phyloP scores from a whole-genome alignment of 1,140 invertebrate species.

The Drosophila nannoptera region DNA sequence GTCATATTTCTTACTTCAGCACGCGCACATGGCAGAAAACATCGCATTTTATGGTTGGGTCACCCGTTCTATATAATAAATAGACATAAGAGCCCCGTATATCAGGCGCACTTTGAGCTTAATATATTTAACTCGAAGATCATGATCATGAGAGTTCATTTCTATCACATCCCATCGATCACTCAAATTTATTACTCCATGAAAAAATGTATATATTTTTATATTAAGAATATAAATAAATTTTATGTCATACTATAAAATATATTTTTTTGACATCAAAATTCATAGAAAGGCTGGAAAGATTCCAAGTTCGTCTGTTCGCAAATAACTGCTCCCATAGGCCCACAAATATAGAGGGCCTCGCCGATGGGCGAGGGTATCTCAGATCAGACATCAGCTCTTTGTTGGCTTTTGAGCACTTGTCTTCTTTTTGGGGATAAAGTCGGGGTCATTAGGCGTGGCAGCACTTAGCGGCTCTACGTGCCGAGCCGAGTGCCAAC shows the following conservation, averaged over 20 bases:
- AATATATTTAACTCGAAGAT: conserved; percentile 53
- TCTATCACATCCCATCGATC: conserved; percentile 26
- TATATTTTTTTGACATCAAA: too few species aligned
- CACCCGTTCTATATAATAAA: conserved; percentile 45
- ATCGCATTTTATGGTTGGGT: conserved; percentile 62
- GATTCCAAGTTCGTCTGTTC: too few species aligned
- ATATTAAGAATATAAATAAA: too few species aligned
- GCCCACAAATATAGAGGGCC: too few species aligned
- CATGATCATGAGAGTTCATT: conserved; percentile 58
- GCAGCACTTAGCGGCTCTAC: conserved; percentile 58
- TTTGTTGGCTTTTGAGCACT: not conserved
- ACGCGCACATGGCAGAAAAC: conserved; percentile 59
- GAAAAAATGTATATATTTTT: too few species aligned
- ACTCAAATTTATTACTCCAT: too few species aligned
- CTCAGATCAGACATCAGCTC: too few species aligned
- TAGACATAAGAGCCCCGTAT: conserved; percentile 17
- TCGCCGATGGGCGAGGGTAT: too few species aligned
- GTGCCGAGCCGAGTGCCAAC: conserved; percentile 62
- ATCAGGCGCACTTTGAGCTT: conserved; percentile 18
- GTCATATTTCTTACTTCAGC: conserved; percentile 71
- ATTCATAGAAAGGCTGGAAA: too few species aligned
- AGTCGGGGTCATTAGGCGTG: conserved; percentile 57
- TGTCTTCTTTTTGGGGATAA: not conserved
- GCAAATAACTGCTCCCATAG: too few species aligned
- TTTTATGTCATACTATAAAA: too few species aligned